Evolutionary conservation across 2,888 invertebrate genomes (phyloP).

Genomic region (Chrysolina oricalcia): DNA sequence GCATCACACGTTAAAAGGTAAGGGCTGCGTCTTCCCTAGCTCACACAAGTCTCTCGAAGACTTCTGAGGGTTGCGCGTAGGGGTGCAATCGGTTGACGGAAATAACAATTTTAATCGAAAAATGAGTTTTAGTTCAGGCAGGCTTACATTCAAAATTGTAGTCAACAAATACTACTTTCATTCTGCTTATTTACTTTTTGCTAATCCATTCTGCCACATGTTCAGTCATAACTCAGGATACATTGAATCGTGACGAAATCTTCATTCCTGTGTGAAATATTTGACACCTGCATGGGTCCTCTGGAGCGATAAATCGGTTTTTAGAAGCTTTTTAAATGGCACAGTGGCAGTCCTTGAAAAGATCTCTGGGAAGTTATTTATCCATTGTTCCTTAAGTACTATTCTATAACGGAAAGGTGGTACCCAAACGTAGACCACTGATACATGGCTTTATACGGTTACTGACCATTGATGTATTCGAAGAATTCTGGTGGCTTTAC

Average conservation of each 20-base stretch:
- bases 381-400: conserved; percentile 43
- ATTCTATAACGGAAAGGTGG: conserved; percentile 30
- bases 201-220: neutral
- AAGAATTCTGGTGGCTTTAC: neutral
- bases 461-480: neutral
- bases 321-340: conserved; percentile 37
- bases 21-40: too few species aligned
- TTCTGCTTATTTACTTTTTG: neutral
- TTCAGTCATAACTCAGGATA: neutral
- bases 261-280: conserved; percentile 38
- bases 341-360: conserved; percentile 36
- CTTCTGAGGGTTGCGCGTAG: too few species aligned
- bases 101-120: too few species aligned
- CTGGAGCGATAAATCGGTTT: conserved; percentile 45
- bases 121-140: too few species aligned
- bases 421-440: neutral
- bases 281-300: conserved; percentile 44
- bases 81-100: too few species aligned
- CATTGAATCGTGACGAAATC: conserved; percentile 21
- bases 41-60: too few species aligned
- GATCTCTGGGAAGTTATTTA: conserved; percentile 33
- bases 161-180: neutral
- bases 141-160: too few species aligned
- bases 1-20: too few species aligned
- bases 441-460: neutral